phyloP scores from a whole-genome alignment of 2,797 vertebrate genomes.

The Anisognathus igniventris region DNA sequence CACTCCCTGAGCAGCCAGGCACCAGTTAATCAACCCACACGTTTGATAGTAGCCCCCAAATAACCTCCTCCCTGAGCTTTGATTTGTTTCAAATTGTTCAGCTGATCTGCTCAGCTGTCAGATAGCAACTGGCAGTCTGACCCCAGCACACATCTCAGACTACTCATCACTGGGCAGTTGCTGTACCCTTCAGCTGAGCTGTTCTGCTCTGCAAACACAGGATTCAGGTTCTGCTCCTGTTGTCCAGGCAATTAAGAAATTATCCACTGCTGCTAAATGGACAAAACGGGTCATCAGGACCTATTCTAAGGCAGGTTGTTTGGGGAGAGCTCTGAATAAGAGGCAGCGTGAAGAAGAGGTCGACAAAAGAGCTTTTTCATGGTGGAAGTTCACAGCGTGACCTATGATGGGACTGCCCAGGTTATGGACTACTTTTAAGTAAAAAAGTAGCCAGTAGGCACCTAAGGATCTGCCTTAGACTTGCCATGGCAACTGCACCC shows the following conservation, averaged over 20 bases:
- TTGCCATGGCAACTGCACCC: not conserved
- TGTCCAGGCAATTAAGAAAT: not conserved
- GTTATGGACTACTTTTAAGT: not conserved
- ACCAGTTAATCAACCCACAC: not conserved
- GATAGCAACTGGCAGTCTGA: not conserved
- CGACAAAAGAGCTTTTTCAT: not conserved
- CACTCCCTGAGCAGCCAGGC: not conserved
- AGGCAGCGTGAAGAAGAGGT: not conserved
- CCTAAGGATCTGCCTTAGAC: not conserved
- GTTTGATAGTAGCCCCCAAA: not conserved
- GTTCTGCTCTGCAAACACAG: not conserved
- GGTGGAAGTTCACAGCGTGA: fast-evolving
- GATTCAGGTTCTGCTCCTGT: not conserved
- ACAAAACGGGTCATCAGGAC: not conserved
- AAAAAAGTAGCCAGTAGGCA: not conserved
- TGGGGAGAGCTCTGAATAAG: not conserved
- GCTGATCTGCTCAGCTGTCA: not conserved
- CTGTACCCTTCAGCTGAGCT: not conserved
- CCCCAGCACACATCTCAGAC: not conserved
- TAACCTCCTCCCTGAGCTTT: not conserved
- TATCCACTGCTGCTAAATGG: not conserved
- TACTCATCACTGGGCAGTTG: not conserved
- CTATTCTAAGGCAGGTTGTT: not conserved
- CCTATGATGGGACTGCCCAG: not conserved
- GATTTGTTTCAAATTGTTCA: not conserved